Evolutionary conservation across 2,797 vertebrate genomes (phyloP).

Genomic region (Hipposideros larvatus): DNA sequence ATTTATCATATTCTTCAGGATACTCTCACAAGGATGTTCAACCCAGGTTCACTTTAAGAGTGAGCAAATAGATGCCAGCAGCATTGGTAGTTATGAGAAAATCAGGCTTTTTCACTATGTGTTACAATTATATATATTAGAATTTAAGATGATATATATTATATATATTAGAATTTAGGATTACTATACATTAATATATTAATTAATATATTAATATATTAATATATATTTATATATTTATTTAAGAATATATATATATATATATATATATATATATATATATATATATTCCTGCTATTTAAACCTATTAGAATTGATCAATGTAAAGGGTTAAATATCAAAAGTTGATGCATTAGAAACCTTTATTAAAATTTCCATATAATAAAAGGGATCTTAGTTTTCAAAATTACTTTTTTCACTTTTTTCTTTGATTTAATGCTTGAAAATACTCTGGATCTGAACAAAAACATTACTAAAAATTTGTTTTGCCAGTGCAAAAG

Average conservation of each 20-base stretch:
- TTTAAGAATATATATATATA: no score
- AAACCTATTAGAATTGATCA: background rate
- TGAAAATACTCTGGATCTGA: background rate
- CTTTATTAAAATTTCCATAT: background rate
- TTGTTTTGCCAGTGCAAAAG: slow-evolving; percentile 2
- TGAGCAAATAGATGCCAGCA: background rate
- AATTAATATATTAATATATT: no score
- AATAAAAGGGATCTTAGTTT: background rate
- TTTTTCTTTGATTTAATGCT: slow-evolving; percentile 2
- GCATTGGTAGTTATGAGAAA: background rate
- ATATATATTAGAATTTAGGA: no score
- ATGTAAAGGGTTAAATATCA: background rate
- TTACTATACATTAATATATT: no score
- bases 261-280: background rate
- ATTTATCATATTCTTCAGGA: background rate
- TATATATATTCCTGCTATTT: background rate
- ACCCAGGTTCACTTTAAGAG: background rate
- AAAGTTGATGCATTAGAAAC: background rate
- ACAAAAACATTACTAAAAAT: background rate
- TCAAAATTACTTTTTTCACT: background rate
- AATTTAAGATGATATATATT: no score
- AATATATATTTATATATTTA: background rate
- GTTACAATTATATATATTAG: no score
- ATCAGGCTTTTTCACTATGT: background rate
- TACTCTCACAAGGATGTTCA: background rate